Percentiles rank a stretch among this genome's conserved stretches.
Evolutionary conservation across 1,140 invertebrate species (phyloP).

Genomic region (Hycleus phaleratus): DNA sequence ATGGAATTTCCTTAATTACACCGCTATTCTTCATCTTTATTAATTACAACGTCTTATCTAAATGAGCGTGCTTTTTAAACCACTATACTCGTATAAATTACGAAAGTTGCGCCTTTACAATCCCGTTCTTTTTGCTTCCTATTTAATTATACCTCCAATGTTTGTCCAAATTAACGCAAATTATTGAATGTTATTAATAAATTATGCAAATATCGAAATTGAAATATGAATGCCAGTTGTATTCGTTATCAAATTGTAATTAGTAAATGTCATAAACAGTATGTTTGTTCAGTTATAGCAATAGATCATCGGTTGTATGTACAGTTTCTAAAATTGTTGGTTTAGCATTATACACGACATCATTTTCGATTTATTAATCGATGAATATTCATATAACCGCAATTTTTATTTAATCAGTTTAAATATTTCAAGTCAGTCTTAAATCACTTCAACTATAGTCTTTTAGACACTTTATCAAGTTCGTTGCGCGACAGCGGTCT

Average conservation of each 20-base stretch:
- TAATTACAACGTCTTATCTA: constrained; percentile 15
- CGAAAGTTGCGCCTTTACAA: background rate
- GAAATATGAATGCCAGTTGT: constrained; percentile 18
- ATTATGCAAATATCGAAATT: background rate
- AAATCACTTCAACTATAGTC: too few relatives aligned
- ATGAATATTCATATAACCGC: too few relatives aligned
- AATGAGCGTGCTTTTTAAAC: constrained; percentile 9
- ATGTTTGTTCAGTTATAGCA: constrained; percentile 15
- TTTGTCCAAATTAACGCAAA: too few relatives aligned
- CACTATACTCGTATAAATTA: constrained; percentile 6
- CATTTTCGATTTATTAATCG: constrained; percentile 16
- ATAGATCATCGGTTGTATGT: constrained; percentile 16
- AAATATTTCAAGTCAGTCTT: too few relatives aligned
- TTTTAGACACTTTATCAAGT: too few relatives aligned
- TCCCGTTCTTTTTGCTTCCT: too few relatives aligned
- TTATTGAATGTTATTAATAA: too few relatives aligned
- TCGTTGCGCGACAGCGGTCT: too few relatives aligned
- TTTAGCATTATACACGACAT: constrained; percentile 18
- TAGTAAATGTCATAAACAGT: constrained; percentile 16
- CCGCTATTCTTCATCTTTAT: constrained; percentile 13
- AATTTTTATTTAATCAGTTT: too few relatives aligned
- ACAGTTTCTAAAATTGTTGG: constrained; percentile 20
- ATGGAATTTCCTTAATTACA: constrained; percentile 15
- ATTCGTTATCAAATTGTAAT: constrained; percentile 18
- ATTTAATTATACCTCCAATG: too few relatives aligned